A percentile compares a stretch with the other conserved stretches of the same genome.
Conservation (phyloP, 1,140 invertebrate species). For the Listronotus oregonensis region DNA sequence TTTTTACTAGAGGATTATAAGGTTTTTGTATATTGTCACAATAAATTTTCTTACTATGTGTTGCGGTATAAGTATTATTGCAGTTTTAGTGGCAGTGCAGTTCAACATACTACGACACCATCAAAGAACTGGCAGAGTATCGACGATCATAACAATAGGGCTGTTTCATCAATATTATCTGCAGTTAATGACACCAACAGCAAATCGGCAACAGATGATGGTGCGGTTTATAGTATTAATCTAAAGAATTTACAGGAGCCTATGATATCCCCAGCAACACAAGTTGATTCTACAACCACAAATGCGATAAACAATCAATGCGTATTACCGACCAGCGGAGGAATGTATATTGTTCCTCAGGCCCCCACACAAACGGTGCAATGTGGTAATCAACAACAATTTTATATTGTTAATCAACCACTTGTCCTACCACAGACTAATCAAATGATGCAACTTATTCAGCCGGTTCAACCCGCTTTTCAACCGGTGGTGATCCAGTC, state of each 20-base stretch:
- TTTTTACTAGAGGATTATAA: no score
- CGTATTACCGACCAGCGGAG: no score
- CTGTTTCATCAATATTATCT: conserved; percentile 4
- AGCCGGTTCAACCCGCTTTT: conserved; percentile 1
- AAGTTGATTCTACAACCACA: no score
- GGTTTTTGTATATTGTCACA: no score
- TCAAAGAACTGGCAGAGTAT: neutral
- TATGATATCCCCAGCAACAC: no score
- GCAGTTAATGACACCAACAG: neutral
- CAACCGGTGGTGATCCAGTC: conserved; percentile 7
- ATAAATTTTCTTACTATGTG: no score
- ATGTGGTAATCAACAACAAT: conserved; percentile 4
- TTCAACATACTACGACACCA: neutral
- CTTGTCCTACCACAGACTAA: conserved; percentile 12
- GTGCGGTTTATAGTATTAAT: no score
- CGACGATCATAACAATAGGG: neutral
- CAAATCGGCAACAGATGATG: no score
- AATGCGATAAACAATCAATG: no score
- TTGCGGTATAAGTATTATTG: no score
- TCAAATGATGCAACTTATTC: neutral
- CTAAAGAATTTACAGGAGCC: neutral
- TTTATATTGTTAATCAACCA: conserved; percentile 23
- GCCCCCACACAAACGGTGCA: neutral
- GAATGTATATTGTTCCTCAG: neutral
- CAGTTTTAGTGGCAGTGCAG: neutral